Base-by-base conservation (phyloP, 2,888 invertebrate species). In the Tetragonisca angustula region DNA sequence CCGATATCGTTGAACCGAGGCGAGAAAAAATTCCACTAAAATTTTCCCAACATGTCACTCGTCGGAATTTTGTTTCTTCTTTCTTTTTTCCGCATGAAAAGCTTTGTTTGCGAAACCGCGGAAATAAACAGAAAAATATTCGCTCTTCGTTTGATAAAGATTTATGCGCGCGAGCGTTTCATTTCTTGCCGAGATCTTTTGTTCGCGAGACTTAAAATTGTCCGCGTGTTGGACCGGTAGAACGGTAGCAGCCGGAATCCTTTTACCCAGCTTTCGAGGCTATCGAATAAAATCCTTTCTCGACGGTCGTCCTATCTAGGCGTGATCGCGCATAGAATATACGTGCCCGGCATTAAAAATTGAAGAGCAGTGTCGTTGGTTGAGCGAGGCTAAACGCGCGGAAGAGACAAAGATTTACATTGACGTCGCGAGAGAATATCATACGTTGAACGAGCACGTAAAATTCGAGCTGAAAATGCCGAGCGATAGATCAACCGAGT, bases 331-430 rank as follows among this genome's bases (percentile, higher is more conserved):
- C 71, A 21, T 54, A 50, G 62, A 24, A 65, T 54, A 69, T 65
- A 70, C 59, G 69, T 21, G 59, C 9, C 36, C 4, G 21, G 70
- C 64, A 61, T 82, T 82, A 75, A 82, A 71, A 61, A 82, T 82
- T 61, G 70, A 75, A 24, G 67, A 4, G 32, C 49, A 19, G 43
- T 19, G 50, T 43, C 27, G 49, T 13, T 15, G 50, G 32, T n/a
- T 21, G 27, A 27, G 43, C 52, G 43, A 56, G 72, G 43, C 24
- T 69, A 72, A 76, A 56, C 72, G 73, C 59, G 70, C 49, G 75
- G 68, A 74, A 83, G 62, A 56, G 79, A 84, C 62, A 79, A 79
- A 84, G 84, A 84, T 84, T 84, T 76, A 84, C 79, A 84, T 72
- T 59, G 79, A 56, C 59, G 76, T 79, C 64, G 72, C 52, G 65